Percentiles rank a stretch among this genome's conserved stretches.
phyloP scores from a whole-genome alignment of 1,140 invertebrate genomes.

The Cardiocondyla obscurior region DNA sequence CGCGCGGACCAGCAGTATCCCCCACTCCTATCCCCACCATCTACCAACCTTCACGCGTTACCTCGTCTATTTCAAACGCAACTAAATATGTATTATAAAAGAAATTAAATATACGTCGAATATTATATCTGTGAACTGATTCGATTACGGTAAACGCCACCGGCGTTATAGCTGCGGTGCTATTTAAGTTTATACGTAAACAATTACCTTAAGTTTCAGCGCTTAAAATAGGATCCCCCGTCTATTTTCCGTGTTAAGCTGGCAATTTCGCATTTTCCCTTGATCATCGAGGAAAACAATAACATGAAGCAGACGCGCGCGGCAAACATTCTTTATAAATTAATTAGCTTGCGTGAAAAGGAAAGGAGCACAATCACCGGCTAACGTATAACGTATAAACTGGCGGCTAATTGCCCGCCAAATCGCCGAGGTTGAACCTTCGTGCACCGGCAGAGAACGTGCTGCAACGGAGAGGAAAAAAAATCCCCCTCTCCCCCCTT shows the following conservation, averaged over 20 bases:
- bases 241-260: background rate
- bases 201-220: background rate
- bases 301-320: constrained; percentile 4
- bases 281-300: constrained; percentile 3
- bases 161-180: background rate
- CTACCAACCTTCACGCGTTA: no score
- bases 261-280: background rate
- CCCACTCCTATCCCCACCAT: no score
- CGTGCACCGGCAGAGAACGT: background rate
- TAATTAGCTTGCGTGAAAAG: constrained; percentile 33
- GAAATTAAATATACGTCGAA: no score
- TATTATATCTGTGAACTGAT: no score
- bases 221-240: background rate
- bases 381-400: constrained; percentile 15
- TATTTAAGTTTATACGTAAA: background rate
- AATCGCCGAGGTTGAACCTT: background rate
- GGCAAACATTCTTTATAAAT: constrained; percentile 39
- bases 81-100: no score
- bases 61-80: no score
- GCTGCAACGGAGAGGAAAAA: no score
- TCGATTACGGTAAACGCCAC: background rate
- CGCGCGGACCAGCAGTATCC: no score
- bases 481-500: no score
- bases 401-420: constrained; percentile 40
- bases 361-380: constrained; percentile 16